phyloP scores from a whole-genome alignment of 2,888 invertebrate species.

The Idaea straminata region DNA sequence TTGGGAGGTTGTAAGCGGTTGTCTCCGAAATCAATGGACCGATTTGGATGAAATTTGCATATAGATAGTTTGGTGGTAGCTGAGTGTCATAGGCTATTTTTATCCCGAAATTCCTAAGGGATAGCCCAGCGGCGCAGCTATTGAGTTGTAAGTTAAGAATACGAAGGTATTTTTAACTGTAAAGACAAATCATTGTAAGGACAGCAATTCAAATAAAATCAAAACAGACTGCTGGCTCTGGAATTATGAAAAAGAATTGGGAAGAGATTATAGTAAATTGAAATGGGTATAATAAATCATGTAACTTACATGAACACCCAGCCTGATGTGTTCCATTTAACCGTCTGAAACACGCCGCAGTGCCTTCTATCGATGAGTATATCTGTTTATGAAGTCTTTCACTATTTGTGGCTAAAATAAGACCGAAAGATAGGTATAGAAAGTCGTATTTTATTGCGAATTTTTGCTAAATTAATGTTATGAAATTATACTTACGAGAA shows the following conservation, averaged over 20 bases:
- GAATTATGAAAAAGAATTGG: background rate
- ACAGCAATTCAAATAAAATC: no score
- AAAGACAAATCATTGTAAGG: no score
- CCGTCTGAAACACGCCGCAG: constrained; percentile 91
- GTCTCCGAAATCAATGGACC: no score
- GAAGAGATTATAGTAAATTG: background rate
- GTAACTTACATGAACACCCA: constrained; percentile 93
- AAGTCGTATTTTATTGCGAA: background rate
- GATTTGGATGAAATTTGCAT: no score
- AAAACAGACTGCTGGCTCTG: no score
- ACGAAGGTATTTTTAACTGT: no score
- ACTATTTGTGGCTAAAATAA: constrained; percentile 56
- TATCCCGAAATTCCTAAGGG: no score
- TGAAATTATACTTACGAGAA: constrained; percentile 15
- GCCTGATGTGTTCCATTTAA: constrained; percentile 97
- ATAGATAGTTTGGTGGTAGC: no score
- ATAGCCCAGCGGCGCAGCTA: no score
- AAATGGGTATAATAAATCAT: background rate
- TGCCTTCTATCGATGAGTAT: constrained; percentile 86
- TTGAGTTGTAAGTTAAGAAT: no score
- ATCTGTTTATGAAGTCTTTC: constrained; percentile 89
- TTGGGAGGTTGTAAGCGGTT: no score
- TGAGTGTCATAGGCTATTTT: no score
- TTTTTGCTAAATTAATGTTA: background rate
- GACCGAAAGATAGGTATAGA: background rate